Evolutionary conservation across 2,888 invertebrate genomes (phyloP).

Genomic region (Orchesella flavescens): DNA sequence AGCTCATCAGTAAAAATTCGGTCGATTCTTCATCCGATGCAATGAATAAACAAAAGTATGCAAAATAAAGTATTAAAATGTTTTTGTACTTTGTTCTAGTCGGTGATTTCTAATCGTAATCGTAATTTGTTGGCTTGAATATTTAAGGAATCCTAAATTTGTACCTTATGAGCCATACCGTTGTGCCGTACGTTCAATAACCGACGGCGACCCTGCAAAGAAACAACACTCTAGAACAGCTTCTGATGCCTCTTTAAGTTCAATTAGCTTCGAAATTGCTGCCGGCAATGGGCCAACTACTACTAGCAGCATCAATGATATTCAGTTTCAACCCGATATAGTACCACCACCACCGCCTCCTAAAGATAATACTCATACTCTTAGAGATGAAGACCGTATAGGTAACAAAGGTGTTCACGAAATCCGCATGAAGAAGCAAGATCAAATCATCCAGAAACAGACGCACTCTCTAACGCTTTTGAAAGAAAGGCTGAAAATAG

Average conservation of each 20-base stretch:
- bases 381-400: neutral
- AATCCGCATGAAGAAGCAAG: constrained; percentile 19
- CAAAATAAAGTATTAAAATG: constrained; percentile 14
- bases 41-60: constrained; percentile 56
- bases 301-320: too few relatives aligned
- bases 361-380: constrained; percentile 32
- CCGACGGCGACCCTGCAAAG: constrained; percentile 12
- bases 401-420: neutral
- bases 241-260: constrained; percentile 48
- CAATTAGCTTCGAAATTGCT: constrained; percentile 19
- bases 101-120: too few relatives aligned
- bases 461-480: constrained; percentile 64
- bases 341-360: neutral
- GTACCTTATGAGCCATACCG: constrained; percentile 71
- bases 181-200: constrained; percentile 70
- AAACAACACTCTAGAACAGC: constrained; percentile 52
- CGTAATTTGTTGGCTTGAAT: neutral
- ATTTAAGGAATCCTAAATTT: constrained; percentile 70
- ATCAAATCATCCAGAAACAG: constrained; percentile 46
- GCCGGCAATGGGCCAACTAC: neutral
- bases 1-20: constrained; percentile 22
- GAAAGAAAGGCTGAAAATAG: constrained; percentile 70
- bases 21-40: constrained; percentile 32
- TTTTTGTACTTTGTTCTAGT: neutral
- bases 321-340: too few relatives aligned